Base-by-base conservation (phyloP, 1,140 invertebrate species). In the Lerema accius region DNA sequence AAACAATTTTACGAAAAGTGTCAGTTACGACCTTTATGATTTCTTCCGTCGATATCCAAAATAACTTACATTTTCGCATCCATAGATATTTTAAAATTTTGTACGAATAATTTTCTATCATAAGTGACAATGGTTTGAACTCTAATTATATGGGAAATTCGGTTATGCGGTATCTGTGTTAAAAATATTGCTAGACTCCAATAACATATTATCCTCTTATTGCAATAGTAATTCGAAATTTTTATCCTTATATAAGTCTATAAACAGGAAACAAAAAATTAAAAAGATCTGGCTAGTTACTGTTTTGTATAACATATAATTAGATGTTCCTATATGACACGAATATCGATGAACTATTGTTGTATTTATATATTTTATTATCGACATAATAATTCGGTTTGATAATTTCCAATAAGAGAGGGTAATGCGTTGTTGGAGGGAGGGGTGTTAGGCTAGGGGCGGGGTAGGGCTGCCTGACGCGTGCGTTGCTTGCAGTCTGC, bases 401-500 rank as follows among this genome's bases (percentile, higher is more conserved):
- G 23, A 23, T 3, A 6, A 23, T 6, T 23, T 23, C 23, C 6
- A 23, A 2, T 3, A 14, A 26, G 49, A 26, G 28, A 23, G 4
- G 9, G 35, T 37, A 37, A 32, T 49, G 53, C 49, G 56, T 53
- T 53, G 48, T 26, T 17, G 50, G 23, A 45, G 45, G 48, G 40
- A 58, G 59, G 43, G 63, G 61, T 63, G 69, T 56, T 32, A 16
- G 71, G 69, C 64, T 23, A 5, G 2, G 5, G 19, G 19, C 2
- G 19, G 2, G 19, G 19, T 23, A 23, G 19, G 19, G n/a, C n/a
- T n/a, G n/a, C n/a, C 19, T 82, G 71, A 77, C 76, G 56, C 63
- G 45, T 65, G 64, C 58, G 66, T 85, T 88, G 79, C 80, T 91
- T 91, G 76, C 90, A 91, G 90, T 85, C 85, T 91, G 62, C 88